A percentile compares a stretch with the other conserved stretches of the same genome.
These are phyloP conservation scores for Diorhabda elongata DNA, from an alignment of 1,140 invertebrate species.

Conservation along the genomic window DNA sequence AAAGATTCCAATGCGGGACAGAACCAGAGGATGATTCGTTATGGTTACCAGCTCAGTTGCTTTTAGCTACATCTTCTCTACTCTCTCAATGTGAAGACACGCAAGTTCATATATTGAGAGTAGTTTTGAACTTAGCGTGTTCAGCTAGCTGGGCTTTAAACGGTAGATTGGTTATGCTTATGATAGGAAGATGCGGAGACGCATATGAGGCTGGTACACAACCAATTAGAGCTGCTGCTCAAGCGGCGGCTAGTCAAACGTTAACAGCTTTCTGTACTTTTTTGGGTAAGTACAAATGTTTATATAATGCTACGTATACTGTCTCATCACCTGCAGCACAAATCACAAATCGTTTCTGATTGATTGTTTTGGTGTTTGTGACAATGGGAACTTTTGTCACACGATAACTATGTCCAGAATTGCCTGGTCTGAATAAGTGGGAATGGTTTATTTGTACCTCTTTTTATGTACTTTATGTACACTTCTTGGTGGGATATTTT, in stretches of 20 bases:
- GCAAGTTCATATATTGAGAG: slow-evolving; percentile 65
- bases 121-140: slow-evolving; percentile 76
- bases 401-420: no score
- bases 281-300: slow-evolving; percentile 53
- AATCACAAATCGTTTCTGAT: no score
- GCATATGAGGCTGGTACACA: slow-evolving; percentile 70
- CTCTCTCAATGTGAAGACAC: slow-evolving; percentile 68
- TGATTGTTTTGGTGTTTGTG: no score
- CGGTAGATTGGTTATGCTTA: slow-evolving; percentile 73
- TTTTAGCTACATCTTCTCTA: slow-evolving; percentile 77
- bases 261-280: slow-evolving; percentile 76
- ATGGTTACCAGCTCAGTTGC: slow-evolving; percentile 84
- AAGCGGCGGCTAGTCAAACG: slow-evolving; percentile 79
- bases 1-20: slow-evolving; percentile 84
- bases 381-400: no score
- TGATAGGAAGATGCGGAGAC: slow-evolving; percentile 69
- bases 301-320: no score
- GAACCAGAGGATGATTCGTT: slow-evolving; percentile 87
- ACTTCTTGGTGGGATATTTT: no score
- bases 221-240: slow-evolving; percentile 73
- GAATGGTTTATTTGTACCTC: no score
- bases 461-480: no score
- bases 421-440: no score
- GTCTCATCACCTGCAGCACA: no score
- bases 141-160: slow-evolving; percentile 78